phyloP scores from a whole-genome alignment of 2,113 vertebrate species.

The Cynocephalus volans region DNA sequence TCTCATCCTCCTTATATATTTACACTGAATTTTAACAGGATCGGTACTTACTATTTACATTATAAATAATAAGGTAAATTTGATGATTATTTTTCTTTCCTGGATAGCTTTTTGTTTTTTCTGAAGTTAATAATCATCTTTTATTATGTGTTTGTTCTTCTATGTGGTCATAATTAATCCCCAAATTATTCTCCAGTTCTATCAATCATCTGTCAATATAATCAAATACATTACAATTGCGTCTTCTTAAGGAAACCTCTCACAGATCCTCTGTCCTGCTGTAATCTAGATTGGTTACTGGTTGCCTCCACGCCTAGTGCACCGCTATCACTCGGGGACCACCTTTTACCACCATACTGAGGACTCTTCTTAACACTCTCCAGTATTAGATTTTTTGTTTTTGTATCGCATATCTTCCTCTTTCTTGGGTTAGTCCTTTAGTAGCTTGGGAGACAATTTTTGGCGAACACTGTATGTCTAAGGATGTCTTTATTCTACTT shows the following conservation, averaged over 20 bases:
- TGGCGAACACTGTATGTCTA: background rate
- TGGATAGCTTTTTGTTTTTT: slow-evolving; percentile 18
- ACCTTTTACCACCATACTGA: background rate
- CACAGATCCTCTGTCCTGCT: background rate
- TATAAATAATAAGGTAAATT: slow-evolving; percentile 18
- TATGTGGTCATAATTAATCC: background rate
- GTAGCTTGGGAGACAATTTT: background rate
- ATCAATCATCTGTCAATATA: slow-evolving; percentile 17
- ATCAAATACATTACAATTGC: background rate
- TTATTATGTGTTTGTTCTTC: slow-evolving; percentile 29
- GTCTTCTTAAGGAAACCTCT: slow-evolving; percentile 24
- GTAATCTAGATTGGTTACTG: background rate
- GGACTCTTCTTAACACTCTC: background rate
- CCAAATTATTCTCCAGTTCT: background rate
- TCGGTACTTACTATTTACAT: background rate
- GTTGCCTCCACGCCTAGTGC: background rate
- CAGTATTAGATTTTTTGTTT: background rate
- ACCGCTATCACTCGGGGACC: background rate
- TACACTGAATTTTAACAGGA: slow-evolving; percentile 4
- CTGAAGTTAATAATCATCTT: background rate
- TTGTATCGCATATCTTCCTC: background rate
- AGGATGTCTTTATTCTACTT: background rate
- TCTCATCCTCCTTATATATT: background rate
- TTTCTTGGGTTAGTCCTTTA: slow-evolving; percentile 1
- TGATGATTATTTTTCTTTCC: slow-evolving; percentile 30